phyloP scores from a whole-genome alignment of 1,140 invertebrate species.

The Drosophila pruinosa region DNA sequence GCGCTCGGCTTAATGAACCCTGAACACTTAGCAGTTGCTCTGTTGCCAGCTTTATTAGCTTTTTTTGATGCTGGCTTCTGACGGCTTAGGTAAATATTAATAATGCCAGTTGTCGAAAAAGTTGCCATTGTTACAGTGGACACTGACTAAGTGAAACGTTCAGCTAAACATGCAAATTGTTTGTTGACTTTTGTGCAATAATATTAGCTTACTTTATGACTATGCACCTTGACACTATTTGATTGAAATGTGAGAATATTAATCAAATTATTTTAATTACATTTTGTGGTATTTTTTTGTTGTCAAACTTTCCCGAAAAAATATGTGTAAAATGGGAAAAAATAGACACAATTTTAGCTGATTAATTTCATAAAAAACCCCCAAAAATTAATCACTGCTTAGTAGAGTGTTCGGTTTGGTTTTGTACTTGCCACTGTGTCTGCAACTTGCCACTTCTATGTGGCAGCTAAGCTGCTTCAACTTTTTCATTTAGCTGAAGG shows the following conservation, averaged over 20 bases:
- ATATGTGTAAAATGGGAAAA: too few relatives aligned
- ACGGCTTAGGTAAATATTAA: constrained; percentile 77
- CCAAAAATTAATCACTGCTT: too few relatives aligned
- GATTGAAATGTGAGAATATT: too few relatives aligned
- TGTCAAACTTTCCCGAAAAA: too few relatives aligned
- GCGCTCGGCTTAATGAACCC: constrained; percentile 16
- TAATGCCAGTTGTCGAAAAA: constrained; percentile 37
- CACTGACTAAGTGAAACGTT: background rate
- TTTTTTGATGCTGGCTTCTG: constrained; percentile 40
- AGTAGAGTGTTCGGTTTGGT: background rate
- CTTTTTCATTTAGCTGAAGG: constrained; percentile 33
- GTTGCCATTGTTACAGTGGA: constrained; percentile 2
- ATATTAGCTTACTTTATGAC: too few relatives aligned
- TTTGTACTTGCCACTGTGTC: constrained; percentile 15
- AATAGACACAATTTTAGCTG: too few relatives aligned
- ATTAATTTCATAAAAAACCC: too few relatives aligned
- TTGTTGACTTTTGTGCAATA: background rate
- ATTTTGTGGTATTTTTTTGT: too few relatives aligned
- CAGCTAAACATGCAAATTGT: background rate
- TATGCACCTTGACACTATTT: too few relatives aligned
- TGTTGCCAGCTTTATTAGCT: constrained; percentile 69
- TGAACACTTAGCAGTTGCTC: background rate
- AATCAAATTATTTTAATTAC: too few relatives aligned
- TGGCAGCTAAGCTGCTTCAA: background rate
- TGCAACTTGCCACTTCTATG: background rate